Percentiles rank a stretch among this genome's conserved stretches.
These are phyloP conservation scores for Loxodonta africana DNA, from an alignment of 2,113 vertebrate genomes.

Conservation along the genomic window DNA sequence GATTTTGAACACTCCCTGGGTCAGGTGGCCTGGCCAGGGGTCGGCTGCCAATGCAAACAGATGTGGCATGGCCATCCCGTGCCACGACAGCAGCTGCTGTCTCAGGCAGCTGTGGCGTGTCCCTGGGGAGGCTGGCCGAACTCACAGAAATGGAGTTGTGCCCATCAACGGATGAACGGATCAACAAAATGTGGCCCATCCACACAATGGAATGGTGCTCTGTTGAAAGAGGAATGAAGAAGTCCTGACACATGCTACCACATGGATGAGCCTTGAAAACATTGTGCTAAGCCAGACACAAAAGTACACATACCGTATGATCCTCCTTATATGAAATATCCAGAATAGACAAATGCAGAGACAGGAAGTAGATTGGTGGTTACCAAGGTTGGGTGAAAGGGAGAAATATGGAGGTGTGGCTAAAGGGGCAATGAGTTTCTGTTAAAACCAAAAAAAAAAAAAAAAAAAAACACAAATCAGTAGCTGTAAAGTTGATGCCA, in stretches of 20 bases:
- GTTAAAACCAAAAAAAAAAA: neutral
- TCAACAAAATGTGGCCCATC: neutral
- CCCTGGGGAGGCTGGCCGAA: neutral
- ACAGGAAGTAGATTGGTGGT: no score
- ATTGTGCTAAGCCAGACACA: no score
- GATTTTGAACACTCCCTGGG: neutral
- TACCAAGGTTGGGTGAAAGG: neutral
- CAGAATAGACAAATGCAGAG: no score
- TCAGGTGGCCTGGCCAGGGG: no score
- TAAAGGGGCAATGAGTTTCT: neutral
- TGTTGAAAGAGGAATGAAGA: neutral
- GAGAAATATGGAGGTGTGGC: neutral
- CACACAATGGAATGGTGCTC: neutral
- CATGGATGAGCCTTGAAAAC: no score
- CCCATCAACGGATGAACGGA: no score
- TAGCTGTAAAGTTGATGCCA: neutral
- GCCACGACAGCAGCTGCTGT: neutral
- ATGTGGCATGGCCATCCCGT: accelerated
- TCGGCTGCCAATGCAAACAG: neutral
- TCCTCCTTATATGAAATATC: no score
- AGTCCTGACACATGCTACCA: neutral
- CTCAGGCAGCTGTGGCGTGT: accelerated
- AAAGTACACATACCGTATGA: no score
- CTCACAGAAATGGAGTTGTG: neutral
- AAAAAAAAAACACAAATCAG: neutral